A percentile compares a stretch with the other conserved stretches of the same genome.
phyloP scores from a whole-genome alignment of 2,113 vertebrate species.

The Sturnira hondurensis region DNA sequence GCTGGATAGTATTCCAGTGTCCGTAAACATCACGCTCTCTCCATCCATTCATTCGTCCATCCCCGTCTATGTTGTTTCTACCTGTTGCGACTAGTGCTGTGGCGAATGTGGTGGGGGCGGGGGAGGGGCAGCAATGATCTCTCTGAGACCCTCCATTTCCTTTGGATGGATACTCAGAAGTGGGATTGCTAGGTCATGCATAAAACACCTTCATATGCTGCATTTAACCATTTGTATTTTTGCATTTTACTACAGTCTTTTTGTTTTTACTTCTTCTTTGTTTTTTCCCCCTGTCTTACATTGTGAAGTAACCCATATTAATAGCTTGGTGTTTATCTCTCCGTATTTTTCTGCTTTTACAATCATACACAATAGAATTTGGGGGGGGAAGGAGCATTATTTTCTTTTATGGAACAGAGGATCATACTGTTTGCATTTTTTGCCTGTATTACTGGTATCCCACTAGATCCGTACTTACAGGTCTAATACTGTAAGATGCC shows the following conservation, averaged over 20 bases:
- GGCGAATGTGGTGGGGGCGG: not conserved
- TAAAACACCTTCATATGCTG: not conserved
- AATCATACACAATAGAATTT: not conserved
- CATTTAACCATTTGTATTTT: not conserved
- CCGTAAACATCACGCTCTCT: not conserved
- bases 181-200: not conserved
- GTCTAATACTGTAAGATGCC: not conserved
- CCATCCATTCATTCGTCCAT: not conserved
- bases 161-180: not conserved
- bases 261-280: not conserved
- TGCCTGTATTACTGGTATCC: not conserved
- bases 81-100: not conserved
- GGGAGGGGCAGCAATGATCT: not conserved
- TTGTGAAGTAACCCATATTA: not conserved
- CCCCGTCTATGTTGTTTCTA: not conserved
- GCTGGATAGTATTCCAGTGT: not conserved
- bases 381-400: not conserved
- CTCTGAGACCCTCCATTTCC: not conserved
- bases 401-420: slow-evolving; percentile 1
- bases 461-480: not conserved
- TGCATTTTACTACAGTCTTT: not conserved
- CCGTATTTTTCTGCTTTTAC: not conserved
- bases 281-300: not conserved
- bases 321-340: not conserved
- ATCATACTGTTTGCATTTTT: not conserved